Percentiles rank a stretch among this genome's conserved stretches.
Evolutionary conservation across 2,888 invertebrate genomes (phyloP).

Genomic region (Nycteola revayana): DNA sequence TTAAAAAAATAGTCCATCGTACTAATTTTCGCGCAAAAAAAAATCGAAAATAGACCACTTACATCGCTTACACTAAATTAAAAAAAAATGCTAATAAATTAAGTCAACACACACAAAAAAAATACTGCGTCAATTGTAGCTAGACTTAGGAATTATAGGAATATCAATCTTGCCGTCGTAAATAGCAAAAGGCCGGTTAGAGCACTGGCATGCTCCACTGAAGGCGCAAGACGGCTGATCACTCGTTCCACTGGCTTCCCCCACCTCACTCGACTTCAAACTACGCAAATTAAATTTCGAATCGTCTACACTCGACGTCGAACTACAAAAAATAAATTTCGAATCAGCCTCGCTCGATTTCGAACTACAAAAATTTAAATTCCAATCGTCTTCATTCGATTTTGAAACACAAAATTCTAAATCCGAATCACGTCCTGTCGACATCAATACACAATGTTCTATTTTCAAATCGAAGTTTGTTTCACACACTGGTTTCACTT

Average conservation of each 20-base stretch:
- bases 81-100: conserved; percentile 22
- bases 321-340: no score
- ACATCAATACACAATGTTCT: neutral
- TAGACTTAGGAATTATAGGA: conserved; percentile 9
- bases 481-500: neutral
- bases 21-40: conserved; percentile 14
- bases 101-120: conserved; percentile 24
- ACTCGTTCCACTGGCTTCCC: no score
- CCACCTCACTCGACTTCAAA: no score
- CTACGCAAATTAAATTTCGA: neutral
- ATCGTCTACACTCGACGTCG: neutral
- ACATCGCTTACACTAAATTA: conserved; percentile 27
- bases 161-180: conserved; percentile 32
- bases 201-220: conserved; percentile 4
- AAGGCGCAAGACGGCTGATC: neutral
- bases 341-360: neutral
- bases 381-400: no score
- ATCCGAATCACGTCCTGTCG: neutral
- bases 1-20: neutral
- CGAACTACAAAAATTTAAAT: no score
- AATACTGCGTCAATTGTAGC: conserved; percentile 16
- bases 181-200: conserved; percentile 17
- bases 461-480: neutral
- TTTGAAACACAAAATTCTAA: no score
- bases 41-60: conserved; percentile 30